Evolutionary conservation across 2,113 vertebrate species (phyloP).

Genomic region (mouse (Mus musculus)): DNA sequence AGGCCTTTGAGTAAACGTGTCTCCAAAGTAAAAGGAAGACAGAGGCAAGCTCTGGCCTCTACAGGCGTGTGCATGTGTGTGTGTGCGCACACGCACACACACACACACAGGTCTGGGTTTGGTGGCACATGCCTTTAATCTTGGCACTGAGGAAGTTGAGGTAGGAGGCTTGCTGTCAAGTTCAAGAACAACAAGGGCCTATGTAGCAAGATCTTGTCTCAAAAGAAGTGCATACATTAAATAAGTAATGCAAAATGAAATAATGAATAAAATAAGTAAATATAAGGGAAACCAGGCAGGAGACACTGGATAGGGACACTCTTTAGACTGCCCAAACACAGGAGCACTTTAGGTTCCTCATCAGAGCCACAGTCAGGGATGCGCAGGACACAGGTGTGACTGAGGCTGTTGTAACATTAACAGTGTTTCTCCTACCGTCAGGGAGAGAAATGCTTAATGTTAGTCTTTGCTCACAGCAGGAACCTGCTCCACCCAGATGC

Average conservation of each 20-base stretch:
- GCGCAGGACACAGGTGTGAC: slow-evolving; percentile 77
- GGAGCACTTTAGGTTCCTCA: neutral
- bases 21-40: neutral
- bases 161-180: neutral
- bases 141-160: neutral
- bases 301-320: slow-evolving; percentile 72
- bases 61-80: too few relatives aligned
- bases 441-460: slow-evolving; percentile 77
- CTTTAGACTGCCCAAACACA: neutral
- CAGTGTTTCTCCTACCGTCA: slow-evolving; percentile 70
- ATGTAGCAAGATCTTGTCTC: neutral
- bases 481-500: slow-evolving; percentile 72
- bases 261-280: neutral
- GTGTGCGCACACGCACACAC: neutral
- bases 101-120: neutral
- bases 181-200: neutral
- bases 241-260: neutral
- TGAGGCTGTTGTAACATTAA: slow-evolving; percentile 75
- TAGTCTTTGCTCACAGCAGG: slow-evolving; percentile 73
- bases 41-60: neutral
- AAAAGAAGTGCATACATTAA: neutral
- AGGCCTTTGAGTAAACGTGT: neutral
- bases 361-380: slow-evolving; percentile 6
- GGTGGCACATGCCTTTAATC: neutral
- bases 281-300: slow-evolving; percentile 84